These are phyloP conservation scores for Micropterix aruncella DNA, from an alignment of 2,888 invertebrate species.

Conservation along the genomic window DNA sequence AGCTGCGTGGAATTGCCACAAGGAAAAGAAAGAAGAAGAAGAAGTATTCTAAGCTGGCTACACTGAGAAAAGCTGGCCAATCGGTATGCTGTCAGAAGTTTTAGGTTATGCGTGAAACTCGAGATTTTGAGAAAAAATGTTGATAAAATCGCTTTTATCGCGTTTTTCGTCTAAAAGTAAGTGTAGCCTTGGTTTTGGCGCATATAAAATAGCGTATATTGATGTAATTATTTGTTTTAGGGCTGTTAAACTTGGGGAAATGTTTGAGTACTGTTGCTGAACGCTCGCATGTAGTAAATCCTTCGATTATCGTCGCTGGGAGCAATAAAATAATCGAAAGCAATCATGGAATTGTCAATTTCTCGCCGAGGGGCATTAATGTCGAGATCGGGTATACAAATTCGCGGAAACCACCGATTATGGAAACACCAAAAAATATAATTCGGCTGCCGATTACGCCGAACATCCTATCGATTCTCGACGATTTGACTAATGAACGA, in stretches of 20 bases:
- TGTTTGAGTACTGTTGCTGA: slow-evolving; percentile 23
- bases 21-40: too few species aligned
- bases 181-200: too few species aligned
- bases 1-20: too few species aligned
- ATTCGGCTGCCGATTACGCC: slow-evolving; percentile 31
- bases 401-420: slow-evolving; percentile 16
- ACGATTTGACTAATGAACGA: slow-evolving; percentile 27
- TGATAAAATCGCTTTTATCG: too few species aligned
- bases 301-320: slow-evolving; percentile 12
- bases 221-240: slow-evolving; percentile 23
- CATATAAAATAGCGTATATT: neutral
- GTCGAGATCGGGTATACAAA: slow-evolving; percentile 23
- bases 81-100: too few species aligned
- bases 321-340: slow-evolving; percentile 15
- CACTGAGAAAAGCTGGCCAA: too few species aligned
- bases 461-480: slow-evolving; percentile 29
- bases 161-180: too few species aligned
- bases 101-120: too few species aligned
- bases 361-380: slow-evolving; percentile 25
- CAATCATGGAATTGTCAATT: slow-evolving; percentile 17
- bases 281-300: slow-evolving; percentile 18
- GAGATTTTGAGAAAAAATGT: too few species aligned
- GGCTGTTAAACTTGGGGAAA: slow-evolving; percentile 24
- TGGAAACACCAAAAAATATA: slow-evolving; percentile 26
- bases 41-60: too few species aligned